These are phyloP conservation scores for Tetraodon nigroviridis DNA, from an alignment of 2,113 vertebrate genomes.

Conservation along the genomic window DNA sequence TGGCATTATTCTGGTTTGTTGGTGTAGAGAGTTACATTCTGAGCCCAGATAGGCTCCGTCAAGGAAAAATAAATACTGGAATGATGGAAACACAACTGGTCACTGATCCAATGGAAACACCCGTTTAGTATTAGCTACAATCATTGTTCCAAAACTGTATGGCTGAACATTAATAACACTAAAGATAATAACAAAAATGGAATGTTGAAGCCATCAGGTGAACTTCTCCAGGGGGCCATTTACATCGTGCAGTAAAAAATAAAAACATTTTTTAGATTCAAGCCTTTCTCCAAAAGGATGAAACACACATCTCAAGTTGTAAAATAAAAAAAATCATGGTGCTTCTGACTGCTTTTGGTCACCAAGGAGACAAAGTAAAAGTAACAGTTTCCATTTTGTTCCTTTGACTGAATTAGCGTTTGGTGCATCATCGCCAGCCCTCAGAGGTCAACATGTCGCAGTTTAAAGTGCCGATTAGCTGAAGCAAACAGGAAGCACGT, in stretches of 20 bases:
- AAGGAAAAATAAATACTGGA: constrained; percentile 91
- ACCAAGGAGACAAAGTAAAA: constrained; percentile 19
- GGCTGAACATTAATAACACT: constrained; percentile 41
- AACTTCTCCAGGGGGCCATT: constrained; percentile 31
- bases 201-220: constrained; percentile 31
- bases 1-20: constrained; percentile 74
- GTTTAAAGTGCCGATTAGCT: constrained; percentile 70
- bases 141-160: constrained; percentile 69
- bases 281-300: constrained; percentile 12
- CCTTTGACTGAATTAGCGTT: constrained; percentile 22
- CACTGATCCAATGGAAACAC: constrained; percentile 51
- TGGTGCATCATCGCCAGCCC: constrained; percentile 4
- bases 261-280: constrained; percentile 31
- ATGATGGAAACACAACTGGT: constrained; percentile 74
- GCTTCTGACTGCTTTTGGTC: constrained; percentile 64
- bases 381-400: constrained; percentile 16
- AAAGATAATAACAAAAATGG: constrained; percentile 74
- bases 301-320: constrained; percentile 4
- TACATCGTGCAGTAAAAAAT: constrained; percentile 5
- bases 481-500: constrained; percentile 54
- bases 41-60: constrained; percentile 86
- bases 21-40: constrained; percentile 99
- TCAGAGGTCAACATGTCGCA: constrained; percentile 22
- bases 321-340: constrained; percentile 19
- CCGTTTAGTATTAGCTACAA: constrained; percentile 66